Evolutionary conservation across 2,888 invertebrate genomes (phyloP).

Genomic region (Phengaris alcon): DNA sequence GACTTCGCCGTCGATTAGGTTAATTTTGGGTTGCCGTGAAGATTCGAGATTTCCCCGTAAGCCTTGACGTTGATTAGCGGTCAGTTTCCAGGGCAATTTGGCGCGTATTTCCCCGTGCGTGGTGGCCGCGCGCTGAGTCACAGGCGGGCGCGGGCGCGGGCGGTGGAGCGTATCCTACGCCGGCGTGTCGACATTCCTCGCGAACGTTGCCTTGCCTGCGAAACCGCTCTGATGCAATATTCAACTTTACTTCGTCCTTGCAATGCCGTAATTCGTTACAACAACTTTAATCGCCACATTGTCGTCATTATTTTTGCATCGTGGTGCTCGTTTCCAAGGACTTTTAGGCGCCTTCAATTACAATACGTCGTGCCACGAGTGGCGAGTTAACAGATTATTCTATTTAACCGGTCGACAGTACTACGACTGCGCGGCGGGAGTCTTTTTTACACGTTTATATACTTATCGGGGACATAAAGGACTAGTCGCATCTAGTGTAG

Average conservation of each 20-base stretch:
- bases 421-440: constrained; percentile 36
- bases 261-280: constrained; percentile 79
- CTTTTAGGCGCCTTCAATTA: constrained; percentile 66
- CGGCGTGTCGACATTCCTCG: constrained; percentile 67
- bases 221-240: constrained; percentile 76
- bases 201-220: constrained; percentile 72
- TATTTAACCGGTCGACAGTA: constrained; percentile 50
- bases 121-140: constrained; percentile 60
- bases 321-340: constrained; percentile 63
- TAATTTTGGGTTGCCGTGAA: constrained; percentile 14
- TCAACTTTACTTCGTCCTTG: constrained; percentile 79
- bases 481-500: constrained; percentile 53
- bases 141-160: constrained; percentile 44
- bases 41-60: constrained; percentile 3
- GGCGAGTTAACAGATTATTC: constrained; percentile 52
- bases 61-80: constrained; percentile 56
- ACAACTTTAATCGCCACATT: constrained; percentile 68
- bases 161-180: constrained; percentile 44
- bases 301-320: constrained; percentile 69
- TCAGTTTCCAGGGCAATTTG: constrained; percentile 53
- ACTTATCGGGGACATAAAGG: constrained; percentile 46
- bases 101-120: constrained; percentile 64
- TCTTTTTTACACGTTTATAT: constrained; percentile 38
- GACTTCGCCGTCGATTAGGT: constrained; percentile 19
- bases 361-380: constrained; percentile 41